These are phyloP conservation scores for Haemorhous mexicanus DNA, from an alignment of 2,113 vertebrate species.

Conservation along the genomic window DNA sequence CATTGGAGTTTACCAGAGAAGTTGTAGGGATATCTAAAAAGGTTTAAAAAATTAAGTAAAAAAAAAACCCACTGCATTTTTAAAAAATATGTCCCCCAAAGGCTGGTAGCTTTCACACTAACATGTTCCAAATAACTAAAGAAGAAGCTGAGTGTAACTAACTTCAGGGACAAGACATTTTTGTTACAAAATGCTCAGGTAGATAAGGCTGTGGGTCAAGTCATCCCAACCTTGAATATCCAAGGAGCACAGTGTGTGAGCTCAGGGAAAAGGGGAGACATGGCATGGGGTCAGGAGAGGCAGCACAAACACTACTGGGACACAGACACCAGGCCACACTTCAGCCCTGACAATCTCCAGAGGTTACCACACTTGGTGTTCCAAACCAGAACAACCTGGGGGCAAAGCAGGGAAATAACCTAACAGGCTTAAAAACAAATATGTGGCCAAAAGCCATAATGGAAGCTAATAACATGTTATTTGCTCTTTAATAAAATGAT, in stretches of 20 bases:
- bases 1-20: neutral
- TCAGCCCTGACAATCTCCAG: neutral
- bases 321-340: neutral
- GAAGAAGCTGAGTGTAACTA: neutral
- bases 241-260: neutral
- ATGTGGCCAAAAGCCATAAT: neutral
- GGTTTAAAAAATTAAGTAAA: neutral
- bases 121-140: neutral
- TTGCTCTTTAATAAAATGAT: neutral
- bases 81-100: neutral
- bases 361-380: neutral
- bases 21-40: neutral
- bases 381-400: neutral
- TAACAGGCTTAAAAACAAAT: neutral
- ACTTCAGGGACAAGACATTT: neutral
- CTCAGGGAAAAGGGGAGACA: neutral
- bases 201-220: neutral
- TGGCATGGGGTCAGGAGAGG: neutral
- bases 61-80: neutral
- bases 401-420: neutral
- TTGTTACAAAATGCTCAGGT: neutral
- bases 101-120: neutral
- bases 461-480: neutral
- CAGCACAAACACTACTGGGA: neutral
- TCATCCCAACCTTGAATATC: neutral